These are phyloP conservation scores for Euproctis similis DNA, from an alignment of 2,888 invertebrate species.

Conservation along the genomic window DNA sequence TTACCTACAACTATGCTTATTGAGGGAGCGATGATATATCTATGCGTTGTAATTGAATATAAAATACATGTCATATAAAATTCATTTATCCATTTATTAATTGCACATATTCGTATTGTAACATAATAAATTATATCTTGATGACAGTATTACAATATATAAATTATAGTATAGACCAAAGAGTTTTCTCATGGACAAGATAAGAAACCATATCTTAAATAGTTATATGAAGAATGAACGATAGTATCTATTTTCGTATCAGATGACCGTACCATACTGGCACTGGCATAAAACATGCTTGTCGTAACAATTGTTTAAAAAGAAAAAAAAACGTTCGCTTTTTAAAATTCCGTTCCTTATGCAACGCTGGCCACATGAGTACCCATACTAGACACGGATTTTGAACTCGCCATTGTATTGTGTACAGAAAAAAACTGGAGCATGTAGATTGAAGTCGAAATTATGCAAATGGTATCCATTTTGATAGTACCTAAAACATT, in stretches of 20 bases:
- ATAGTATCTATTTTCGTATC: conserved; percentile 15
- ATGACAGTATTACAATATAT: not conserved
- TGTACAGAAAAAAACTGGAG: conserved; percentile 40
- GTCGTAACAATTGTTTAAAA: conserved; percentile 6
- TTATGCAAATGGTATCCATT: conserved; percentile 24
- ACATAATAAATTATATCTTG: conserved; percentile 9
- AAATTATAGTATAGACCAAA: conserved; percentile 1
- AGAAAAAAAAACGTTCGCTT: conserved; percentile 1
- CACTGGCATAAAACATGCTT: conserved; percentile 5
- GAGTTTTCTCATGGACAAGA: too few species aligned
- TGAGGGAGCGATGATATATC: too few species aligned
- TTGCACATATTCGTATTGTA: too few species aligned
- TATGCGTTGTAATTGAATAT: too few species aligned
- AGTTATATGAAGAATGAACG: conserved; percentile 13
- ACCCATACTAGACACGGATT: conserved; percentile 26
- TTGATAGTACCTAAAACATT: conserved; percentile 8
- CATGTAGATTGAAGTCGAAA: conserved; percentile 30
- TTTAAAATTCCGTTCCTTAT: conserved; percentile 11
- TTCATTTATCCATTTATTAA: too few species aligned
- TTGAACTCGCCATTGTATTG: conserved; percentile 33
- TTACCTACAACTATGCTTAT: too few species aligned
- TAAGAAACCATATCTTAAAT: too few species aligned
- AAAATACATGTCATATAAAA: too few species aligned
- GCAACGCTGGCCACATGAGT: conserved; percentile 15
- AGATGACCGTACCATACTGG: conserved; percentile 20